Evolutionary conservation across 2,797 vertebrate species (phyloP), one percentile per base, ranked within the genome.

Genomic region (Myotis vivesi): DNA sequence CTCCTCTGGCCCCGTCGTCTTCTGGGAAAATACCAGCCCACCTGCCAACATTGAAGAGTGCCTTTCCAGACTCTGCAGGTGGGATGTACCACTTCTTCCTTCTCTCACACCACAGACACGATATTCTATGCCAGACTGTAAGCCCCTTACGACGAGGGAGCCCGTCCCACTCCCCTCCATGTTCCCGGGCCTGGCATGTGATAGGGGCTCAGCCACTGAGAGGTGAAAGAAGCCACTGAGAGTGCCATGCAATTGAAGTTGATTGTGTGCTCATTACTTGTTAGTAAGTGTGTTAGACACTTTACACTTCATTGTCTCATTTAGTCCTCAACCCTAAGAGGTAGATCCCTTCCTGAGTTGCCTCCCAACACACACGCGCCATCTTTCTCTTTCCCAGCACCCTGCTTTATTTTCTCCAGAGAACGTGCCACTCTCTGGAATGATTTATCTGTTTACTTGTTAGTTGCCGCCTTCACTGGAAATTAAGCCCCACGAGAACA

Each of bases 11-110:
- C 51, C 89, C 6, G 0, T 36, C 85, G 68, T 92, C 91, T 92
- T 87, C 66, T 28, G 89, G 62, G 73, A 83, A 92, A 81, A 94
- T 82, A 85, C 72, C 73, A 79, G 4, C 69, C 89, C 57, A 38
- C 89, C 71, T 94, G 89, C 76, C 59, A 57, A 15, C 49, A 30
- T 28, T 49, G 28, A 80, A 22, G 62, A 49, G 86, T 51, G 38
- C 38, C 73, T 92, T 77, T 64, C 80, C 41, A 81, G 90, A 41
- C 28, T 89, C 49, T 36, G 0, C 46, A 55, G 19, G 30, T 93
- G 10, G 79, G 87, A 71, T 53, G 80, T n/a, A 11, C 41, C 41
- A 57, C 33, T 46, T 80, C 36, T 36, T 80, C 33, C 46, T 82
- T 80, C 53, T 80, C 64, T 84, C 12, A n/a, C 10, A 44, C 33